phyloP scores from a whole-genome alignment of 2,113 vertebrate species.

The Narcine bancroftii region DNA sequence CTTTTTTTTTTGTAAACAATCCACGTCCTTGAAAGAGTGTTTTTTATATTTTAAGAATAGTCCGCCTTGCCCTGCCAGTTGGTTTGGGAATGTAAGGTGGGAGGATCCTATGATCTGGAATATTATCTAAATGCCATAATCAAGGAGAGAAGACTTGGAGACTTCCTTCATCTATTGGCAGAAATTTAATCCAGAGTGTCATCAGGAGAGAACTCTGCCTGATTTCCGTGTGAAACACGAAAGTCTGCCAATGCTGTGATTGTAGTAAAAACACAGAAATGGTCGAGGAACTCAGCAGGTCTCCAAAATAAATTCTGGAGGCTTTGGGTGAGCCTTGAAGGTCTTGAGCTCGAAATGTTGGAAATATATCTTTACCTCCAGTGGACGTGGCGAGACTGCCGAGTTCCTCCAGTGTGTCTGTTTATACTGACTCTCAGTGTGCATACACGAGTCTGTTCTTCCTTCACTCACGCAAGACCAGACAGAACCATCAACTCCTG shows the following conservation, averaged over 20 bases:
- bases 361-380: no score
- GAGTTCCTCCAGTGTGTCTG: no score
- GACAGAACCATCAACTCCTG: background rate
- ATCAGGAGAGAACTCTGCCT: background rate
- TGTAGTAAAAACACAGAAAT: no score
- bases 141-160: background rate
- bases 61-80: background rate
- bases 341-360: no score
- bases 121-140: background rate
- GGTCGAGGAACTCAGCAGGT: no score
- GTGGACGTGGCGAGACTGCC: no score
- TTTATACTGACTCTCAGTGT: background rate
- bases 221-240: no score
- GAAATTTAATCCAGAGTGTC: background rate
- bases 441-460: background rate
- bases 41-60: background rate
- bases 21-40: background rate
- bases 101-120: background rate
- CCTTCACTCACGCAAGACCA: background rate
- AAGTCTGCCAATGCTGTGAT: no score
- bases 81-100: background rate
- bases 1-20: background rate
- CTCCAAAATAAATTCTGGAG: no score
- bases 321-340: no score
- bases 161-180: background rate